Conservation (phyloP, 2,113 vertebrate genomes). For the Microcebus tavaratra region DNA sequence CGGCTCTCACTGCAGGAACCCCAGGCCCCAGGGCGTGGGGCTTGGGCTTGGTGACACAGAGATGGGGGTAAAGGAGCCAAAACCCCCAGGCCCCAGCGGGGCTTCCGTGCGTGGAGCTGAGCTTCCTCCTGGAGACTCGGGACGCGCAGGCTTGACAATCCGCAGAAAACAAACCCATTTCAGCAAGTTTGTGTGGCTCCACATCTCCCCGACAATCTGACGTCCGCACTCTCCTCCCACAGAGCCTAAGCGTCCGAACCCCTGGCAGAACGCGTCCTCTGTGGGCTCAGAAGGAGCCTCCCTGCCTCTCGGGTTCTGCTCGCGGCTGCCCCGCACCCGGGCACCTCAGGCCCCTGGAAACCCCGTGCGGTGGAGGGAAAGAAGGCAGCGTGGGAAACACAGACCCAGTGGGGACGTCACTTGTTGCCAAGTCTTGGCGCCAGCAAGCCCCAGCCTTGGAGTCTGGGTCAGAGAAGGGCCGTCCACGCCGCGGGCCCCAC, state of each 20-base stretch:
- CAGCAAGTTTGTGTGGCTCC: not conserved
- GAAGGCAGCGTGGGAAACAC: accelerated
- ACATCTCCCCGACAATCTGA: accelerated
- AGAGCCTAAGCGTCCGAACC: accelerated
- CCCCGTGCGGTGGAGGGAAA: accelerated
- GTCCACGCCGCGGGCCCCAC: accelerated
- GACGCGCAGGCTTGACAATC: not conserved
- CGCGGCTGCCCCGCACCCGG: accelerated
- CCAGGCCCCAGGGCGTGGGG: too few species aligned
- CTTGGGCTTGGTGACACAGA: not conserved
- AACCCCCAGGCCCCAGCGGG: accelerated
- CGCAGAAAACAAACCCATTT: too few species aligned
- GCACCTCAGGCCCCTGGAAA: accelerated
- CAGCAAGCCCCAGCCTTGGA: not conserved
- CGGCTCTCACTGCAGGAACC: too few species aligned
- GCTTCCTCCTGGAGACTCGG: not conserved
- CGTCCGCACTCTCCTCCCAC: not conserved
- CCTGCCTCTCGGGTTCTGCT: accelerated
- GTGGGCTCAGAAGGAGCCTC: not conserved
- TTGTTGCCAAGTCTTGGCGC: not conserved
- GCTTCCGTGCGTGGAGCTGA: not conserved
- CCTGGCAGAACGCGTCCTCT: accelerated
- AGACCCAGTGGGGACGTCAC: accelerated
- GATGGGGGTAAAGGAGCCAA: not conserved
- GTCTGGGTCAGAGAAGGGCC: not conserved